These are phyloP conservation scores for Poecile atricapillus DNA, from an alignment of 2,113 vertebrate species.

Conservation along the genomic window DNA sequence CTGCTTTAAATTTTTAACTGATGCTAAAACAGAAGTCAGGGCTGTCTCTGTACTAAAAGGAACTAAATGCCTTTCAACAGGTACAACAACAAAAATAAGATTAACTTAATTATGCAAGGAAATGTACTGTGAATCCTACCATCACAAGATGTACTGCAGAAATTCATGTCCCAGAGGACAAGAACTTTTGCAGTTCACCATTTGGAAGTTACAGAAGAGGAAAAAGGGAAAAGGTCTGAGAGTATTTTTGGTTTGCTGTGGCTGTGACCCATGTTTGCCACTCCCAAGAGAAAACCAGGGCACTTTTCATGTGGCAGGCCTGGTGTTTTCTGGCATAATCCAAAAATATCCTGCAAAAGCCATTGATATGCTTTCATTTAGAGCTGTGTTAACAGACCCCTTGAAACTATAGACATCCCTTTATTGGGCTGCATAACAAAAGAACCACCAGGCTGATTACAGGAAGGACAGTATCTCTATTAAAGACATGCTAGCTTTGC, in stretches of 20 bases:
- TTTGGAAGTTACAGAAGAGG: background rate
- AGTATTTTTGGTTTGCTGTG: background rate
- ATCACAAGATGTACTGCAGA: background rate
- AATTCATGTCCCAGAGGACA: background rate
- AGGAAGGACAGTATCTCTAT: background rate
- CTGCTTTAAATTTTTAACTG: background rate
- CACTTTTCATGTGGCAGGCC: background rate
- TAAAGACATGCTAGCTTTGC: background rate
- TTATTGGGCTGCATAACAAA: background rate
- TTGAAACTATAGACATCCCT: background rate
- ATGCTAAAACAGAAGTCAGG: background rate
- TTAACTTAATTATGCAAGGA: background rate
- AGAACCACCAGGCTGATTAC: background rate
- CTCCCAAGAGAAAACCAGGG: background rate
- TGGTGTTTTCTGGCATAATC: background rate
- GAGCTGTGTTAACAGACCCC: background rate
- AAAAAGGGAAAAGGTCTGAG: background rate
- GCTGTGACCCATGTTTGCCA: background rate
- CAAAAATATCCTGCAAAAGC: background rate
- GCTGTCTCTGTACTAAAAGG: background rate
- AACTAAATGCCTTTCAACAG: background rate
- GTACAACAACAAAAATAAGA: background rate
- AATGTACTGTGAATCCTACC: background rate
- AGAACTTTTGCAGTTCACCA: background rate
- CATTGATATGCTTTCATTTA: background rate